Percentiles rank a stretch among this genome's conserved stretches.
Evolutionary conservation across 2,888 invertebrate genomes (phyloP).

Genomic region (Stratiomys singularior): DNA sequence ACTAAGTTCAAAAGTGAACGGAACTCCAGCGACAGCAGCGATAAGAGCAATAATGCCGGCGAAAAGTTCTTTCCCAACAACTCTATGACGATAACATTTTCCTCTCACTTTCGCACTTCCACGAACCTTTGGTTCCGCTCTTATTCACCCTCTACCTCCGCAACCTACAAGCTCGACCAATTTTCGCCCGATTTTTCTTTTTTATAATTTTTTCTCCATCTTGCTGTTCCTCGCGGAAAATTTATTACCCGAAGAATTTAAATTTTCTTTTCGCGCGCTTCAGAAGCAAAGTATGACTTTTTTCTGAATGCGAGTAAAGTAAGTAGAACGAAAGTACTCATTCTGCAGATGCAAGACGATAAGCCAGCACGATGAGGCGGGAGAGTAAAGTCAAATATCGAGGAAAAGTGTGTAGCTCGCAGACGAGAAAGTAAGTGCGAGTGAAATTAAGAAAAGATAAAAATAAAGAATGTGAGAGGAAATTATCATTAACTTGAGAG

Average conservation of each 20-base stretch:
- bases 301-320: neutral
- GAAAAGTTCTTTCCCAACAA: neutral
- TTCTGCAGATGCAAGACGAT: neutral
- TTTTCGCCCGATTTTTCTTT: conserved; percentile 23
- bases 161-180: neutral
- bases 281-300: conserved; percentile 16
- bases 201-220: conserved; percentile 11
- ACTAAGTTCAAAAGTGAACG: neutral
- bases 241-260: conserved; percentile 51
- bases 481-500: conserved; percentile 10
- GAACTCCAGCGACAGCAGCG: neutral
- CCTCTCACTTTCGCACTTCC: neutral
- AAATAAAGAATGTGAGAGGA: neutral
- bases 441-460: conserved; percentile 30
- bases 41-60: neutral
- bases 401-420: conserved; percentile 8
- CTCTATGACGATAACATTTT: conserved; percentile 22
- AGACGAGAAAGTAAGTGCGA: neutral
- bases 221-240: conserved; percentile 48
- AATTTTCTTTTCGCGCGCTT: conserved; percentile 46
- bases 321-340: neutral
- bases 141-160: neutral
- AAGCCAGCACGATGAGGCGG: neutral
- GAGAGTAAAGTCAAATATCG: neutral
- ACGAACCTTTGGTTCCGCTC: neutral